phyloP scores from a whole-genome alignment of 2,113 vertebrate genomes.

The Pollimyrus isidori region DNA sequence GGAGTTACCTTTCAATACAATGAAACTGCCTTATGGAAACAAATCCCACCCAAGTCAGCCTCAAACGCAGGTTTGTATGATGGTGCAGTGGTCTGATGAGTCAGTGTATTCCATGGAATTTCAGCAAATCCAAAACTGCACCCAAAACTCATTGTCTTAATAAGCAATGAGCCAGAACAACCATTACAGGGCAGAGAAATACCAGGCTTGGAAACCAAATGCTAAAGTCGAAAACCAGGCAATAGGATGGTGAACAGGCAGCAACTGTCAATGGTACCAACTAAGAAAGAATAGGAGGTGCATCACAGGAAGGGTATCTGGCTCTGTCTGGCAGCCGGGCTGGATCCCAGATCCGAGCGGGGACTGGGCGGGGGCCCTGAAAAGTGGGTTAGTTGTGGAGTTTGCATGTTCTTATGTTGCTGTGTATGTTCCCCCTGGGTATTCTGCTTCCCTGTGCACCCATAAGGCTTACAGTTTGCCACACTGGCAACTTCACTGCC shows the following conservation, averaged over 20 bases:
- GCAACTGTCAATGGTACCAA: background rate
- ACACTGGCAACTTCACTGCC: background rate
- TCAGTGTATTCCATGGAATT: background rate
- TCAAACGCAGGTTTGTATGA: background rate
- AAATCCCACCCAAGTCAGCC: background rate
- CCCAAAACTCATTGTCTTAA: background rate
- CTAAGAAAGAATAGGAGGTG: background rate
- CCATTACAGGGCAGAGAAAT: background rate
- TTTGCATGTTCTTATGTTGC: background rate
- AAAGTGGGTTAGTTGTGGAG: background rate
- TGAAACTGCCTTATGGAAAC: background rate
- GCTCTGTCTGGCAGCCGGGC: background rate
- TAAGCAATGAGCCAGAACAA: background rate
- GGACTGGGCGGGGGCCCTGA: background rate
- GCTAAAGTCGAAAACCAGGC: background rate
- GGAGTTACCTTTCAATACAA: background rate
- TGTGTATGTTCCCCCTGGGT: background rate
- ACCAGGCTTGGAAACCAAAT: background rate
- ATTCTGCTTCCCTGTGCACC: background rate
- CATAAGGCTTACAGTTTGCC: background rate
- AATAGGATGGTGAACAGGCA: background rate
- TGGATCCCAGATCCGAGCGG: background rate
- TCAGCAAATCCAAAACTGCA: background rate
- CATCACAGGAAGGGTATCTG: background rate
- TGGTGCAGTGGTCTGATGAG: background rate